A percentile compares a stretch with the other conserved stretches of the same genome.
Conservation (phyloP, 2,113 vertebrate species). For the Montifringilla adamsi region DNA sequence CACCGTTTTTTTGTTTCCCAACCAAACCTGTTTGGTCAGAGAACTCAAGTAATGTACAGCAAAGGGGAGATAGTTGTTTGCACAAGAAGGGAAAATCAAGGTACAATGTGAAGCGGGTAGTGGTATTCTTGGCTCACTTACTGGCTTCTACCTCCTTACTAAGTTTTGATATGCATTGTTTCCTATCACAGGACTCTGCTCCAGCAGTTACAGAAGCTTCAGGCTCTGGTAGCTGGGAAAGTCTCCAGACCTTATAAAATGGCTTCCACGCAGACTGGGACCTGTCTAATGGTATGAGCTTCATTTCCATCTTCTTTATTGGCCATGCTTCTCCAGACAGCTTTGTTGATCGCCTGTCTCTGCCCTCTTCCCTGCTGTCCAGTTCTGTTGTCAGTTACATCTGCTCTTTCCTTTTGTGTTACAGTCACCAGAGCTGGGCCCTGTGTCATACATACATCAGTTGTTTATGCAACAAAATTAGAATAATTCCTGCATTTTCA, state of each 20-base stretch:
- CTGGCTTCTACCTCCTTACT: neutral
- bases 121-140: neutral
- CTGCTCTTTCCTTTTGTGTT: neutral
- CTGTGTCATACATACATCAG: neutral
- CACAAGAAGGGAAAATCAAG: neutral
- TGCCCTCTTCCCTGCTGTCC: neutral
- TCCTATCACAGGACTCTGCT: conserved; percentile 80
- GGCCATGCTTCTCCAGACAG: neutral
- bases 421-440: neutral
- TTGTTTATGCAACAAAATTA: neutral
- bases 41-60: neutral
- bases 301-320: neutral
- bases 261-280: conserved; percentile 88
- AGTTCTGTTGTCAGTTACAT: neutral
- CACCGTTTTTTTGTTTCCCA: neutral
- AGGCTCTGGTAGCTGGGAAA: conserved; percentile 85
- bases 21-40: neutral
- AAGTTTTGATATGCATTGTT: conserved; percentile 6
- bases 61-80: neutral
- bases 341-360: neutral
- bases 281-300: conserved; percentile 85
- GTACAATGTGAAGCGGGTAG: neutral
- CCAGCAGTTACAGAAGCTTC: conserved; percentile 89
- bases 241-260: conserved; percentile 87
- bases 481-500: neutral